Evolutionary conservation across 2,888 invertebrate genomes (phyloP).

Genomic region (Agriopis marginaria): DNA sequence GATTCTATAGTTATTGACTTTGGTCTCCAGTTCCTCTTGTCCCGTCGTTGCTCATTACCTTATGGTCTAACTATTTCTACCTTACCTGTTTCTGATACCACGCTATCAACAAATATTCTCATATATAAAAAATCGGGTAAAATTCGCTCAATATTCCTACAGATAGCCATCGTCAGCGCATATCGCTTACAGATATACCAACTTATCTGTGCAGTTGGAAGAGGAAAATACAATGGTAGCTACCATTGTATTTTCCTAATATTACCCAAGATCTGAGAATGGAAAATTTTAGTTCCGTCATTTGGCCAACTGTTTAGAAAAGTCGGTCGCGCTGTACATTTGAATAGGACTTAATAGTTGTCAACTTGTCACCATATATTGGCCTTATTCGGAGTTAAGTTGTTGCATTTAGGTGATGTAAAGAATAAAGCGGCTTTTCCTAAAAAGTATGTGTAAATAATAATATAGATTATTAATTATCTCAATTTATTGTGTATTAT

Average conservation of each 20-base stretch:
- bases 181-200: background rate
- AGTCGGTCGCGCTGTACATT: background rate
- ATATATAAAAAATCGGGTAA: background rate
- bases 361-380: constrained; percentile 55
- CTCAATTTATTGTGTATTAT: constrained; percentile 41
- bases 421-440: constrained; percentile 66
- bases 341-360: constrained; percentile 20
- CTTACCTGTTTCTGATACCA: background rate
- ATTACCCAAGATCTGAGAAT: too few relatives aligned
- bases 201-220: too few relatives aligned
- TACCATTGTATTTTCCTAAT: too few relatives aligned
- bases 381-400: constrained; percentile 72
- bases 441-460: constrained; percentile 73
- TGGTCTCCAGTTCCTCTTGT: too few relatives aligned
- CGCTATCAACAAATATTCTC: background rate
- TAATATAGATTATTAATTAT: constrained; percentile 62
- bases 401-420: constrained; percentile 63
- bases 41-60: too few relatives aligned
- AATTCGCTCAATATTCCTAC: background rate
- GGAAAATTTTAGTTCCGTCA: too few relatives aligned
- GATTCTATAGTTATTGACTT: too few relatives aligned
- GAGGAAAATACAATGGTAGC: too few relatives aligned
- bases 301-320: too few relatives aligned
- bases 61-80: background rate
- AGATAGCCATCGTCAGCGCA: background rate